Base-by-base conservation (phyloP, 2,888 invertebrate species). In the Polia nebulosa region DNA sequence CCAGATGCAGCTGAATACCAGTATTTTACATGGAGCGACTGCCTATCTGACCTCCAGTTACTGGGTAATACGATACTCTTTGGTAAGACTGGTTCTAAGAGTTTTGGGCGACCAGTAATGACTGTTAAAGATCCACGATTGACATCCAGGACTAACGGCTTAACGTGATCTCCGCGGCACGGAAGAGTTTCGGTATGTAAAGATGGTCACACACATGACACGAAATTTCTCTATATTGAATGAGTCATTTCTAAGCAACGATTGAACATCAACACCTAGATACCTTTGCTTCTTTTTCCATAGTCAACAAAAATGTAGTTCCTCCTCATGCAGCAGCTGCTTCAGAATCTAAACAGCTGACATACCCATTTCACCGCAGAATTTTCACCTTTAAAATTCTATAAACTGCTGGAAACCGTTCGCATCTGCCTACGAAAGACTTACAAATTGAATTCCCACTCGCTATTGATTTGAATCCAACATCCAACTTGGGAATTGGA, bases 381-480 rank as follows among this genome's bases (percentile, higher is more conserved):
- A 67, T 58, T 67, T 63, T 47, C 49, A 75, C 44, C 51, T 71
- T 65, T 66, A 53, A 75, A 74, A 67, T 71, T 66, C 49, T 47
- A 67, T 71, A 64, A 81, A 79, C 68, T 76, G 68, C 61, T 73
- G 55, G 22, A 72, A 80, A 70, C 57, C 67, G 52, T 69, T 74
- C 81, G 70, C 74, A 47, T 78, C 71, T 76, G 71, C 75, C 72
- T 74, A 75, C 62, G 70, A 79, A 81, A 82, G 69, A 76, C 72
- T 76, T 78, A 36, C 72, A 83, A 83, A 86, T 86, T 81, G 84
- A 76, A 83, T 84, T 71, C 68, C 57, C 74, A 73, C 68, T 71
- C 78, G 68, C 72, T 75, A 81, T 83, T 84, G 79, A 83, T 86
- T 83, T 78, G 80, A 80, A 80, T 82, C 72, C 73, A 82, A 66